Conservation (phyloP, 1,140 invertebrate genomes). For the Goniozus legneri region DNA sequence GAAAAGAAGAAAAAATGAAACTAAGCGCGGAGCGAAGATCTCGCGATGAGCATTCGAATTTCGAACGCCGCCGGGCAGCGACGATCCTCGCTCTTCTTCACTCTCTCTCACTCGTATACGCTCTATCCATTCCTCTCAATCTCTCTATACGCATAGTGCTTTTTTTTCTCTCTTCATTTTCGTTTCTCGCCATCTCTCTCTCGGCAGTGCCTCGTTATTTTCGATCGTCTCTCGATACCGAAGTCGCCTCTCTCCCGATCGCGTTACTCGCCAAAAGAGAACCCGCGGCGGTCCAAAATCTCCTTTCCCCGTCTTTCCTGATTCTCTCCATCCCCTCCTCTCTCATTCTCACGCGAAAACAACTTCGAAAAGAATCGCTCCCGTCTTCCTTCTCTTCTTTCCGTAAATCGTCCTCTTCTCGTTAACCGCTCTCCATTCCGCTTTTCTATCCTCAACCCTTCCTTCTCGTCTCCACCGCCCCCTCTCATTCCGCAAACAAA, state of each 20-base stretch:
- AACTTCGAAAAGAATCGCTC: conserved; percentile 5
- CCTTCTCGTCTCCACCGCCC: background rate
- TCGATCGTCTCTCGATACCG: conserved; percentile 21
- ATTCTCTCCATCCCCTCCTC: conserved; percentile 13
- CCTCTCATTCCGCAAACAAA: background rate
- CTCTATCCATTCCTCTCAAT: background rate
- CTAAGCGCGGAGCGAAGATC: conserved; percentile 37
- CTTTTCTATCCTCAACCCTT: background rate
- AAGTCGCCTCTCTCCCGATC: conserved; percentile 23
- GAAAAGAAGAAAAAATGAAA: too few species aligned
- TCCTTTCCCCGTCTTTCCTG: background rate
- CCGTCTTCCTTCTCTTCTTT: conserved; percentile 4
- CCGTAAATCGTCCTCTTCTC: background rate
- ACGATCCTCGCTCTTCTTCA: background rate
- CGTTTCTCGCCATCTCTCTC: conserved; percentile 18
- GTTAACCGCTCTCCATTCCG: background rate
- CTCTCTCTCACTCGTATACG: background rate
- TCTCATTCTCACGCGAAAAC: background rate
- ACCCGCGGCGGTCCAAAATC: background rate
- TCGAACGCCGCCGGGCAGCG: conserved; percentile 14
- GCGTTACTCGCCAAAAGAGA: background rate
- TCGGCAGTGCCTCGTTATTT: conserved; percentile 16
- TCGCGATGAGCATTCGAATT: too few species aligned
- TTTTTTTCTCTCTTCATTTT: conserved; percentile 6
- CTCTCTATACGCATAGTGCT: background rate